These are phyloP conservation scores for Cardiocondyla obscurior DNA, from an alignment of 1,140 invertebrate genomes.

Conservation along the genomic window DNA sequence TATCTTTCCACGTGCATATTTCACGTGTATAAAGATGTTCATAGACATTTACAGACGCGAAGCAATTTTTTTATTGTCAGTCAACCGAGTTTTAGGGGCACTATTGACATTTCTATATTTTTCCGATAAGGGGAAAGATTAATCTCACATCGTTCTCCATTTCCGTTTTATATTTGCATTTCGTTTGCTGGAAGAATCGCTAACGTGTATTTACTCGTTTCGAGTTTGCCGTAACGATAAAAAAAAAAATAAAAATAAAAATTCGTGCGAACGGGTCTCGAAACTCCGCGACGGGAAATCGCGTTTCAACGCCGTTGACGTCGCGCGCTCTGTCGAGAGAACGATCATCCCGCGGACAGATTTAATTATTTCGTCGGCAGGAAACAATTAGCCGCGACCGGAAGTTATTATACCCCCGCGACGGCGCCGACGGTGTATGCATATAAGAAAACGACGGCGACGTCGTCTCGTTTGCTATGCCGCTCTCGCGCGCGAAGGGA, in stretches of 20 bases:
- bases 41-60: neutral
- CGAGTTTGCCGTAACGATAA: neutral
- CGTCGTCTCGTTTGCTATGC: slow-evolving; percentile 61
- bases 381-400: slow-evolving; percentile 76
- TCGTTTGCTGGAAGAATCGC: neutral
- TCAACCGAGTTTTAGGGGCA: neutral
- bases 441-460: slow-evolving; percentile 34
- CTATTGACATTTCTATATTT: neutral
- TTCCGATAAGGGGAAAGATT: neutral
- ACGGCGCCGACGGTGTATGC: neutral
- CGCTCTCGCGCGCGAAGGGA: slow-evolving; percentile 40
- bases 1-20: neutral
- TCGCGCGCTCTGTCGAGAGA: neutral
- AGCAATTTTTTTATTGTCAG: neutral
- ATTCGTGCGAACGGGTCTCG: neutral
- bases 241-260: no score
- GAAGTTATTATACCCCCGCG: slow-evolving; percentile 72
- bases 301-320: neutral
- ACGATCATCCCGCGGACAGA: slow-evolving; percentile 4
- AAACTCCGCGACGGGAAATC: neutral
- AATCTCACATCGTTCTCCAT: neutral
- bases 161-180: neutral
- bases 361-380: slow-evolving; percentile 64
- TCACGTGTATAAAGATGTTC: neutral
- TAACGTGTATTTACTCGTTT: neutral